Conservation (phyloP, 2,113 vertebrate genomes). For the Paraplagusia blochii region DNA sequence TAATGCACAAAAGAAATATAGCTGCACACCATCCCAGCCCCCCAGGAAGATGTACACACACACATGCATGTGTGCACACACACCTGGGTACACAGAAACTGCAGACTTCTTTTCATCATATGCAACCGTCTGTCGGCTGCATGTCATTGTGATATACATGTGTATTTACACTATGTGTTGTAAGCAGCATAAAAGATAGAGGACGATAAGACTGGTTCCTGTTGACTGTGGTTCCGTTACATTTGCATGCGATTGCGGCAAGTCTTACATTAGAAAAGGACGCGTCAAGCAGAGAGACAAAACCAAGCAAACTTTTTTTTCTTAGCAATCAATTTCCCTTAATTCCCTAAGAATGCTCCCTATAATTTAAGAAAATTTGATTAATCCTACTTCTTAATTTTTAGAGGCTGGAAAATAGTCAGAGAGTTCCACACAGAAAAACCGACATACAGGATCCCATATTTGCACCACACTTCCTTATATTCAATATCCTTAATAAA, state of each 20-base stretch:
- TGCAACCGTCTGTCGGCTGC: conserved; percentile 32
- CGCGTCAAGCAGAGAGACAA: background rate
- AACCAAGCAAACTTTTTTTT: background rate
- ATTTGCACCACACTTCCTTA: background rate
- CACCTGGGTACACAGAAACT: too few relatives aligned
- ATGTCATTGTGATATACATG: conserved; percentile 31
- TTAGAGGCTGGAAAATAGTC: background rate
- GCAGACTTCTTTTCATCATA: conserved; percentile 17
- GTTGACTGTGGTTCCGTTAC: background rate
- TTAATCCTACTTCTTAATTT: background rate
- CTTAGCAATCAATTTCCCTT: conserved; percentile 1
- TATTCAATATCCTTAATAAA: background rate
- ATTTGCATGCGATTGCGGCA: conserved; percentile 16
- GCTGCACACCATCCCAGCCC: conserved; percentile 12
- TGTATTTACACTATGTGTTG: conserved; percentile 6
- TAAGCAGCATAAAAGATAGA: conserved; percentile 1
- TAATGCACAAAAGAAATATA: conserved; percentile 40
- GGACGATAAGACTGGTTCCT: background rate
- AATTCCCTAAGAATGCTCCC: too few relatives aligned
- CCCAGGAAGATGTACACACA: conserved; percentile 9
- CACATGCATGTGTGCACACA: too few relatives aligned
- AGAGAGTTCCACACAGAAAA: background rate
- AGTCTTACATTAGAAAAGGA: background rate
- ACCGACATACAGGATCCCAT: background rate
- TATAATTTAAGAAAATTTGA: too few relatives aligned